phyloP scores from a whole-genome alignment of 92 coral and sea anemone genomes.

The Palythoa caribaeorum region DNA sequence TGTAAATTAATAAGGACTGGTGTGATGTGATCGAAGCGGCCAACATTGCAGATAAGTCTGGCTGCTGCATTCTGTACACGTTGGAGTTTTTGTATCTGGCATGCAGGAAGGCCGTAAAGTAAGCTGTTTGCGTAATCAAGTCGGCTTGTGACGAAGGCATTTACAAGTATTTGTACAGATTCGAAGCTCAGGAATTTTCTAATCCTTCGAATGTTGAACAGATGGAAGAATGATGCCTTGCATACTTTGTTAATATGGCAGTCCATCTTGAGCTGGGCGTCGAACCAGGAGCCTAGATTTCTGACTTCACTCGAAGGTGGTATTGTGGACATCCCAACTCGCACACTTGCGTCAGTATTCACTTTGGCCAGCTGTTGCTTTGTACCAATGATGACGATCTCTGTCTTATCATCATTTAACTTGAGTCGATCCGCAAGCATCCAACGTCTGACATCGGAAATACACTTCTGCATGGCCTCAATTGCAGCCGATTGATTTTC shows the following conservation, averaged over 20 bases:
- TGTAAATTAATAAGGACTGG: slow-evolving; percentile 31
- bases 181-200: slow-evolving; percentile 44
- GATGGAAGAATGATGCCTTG: slow-evolving; percentile 39
- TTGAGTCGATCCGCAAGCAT: background rate
- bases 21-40: slow-evolving; percentile 37
- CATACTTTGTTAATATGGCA: slow-evolving; percentile 37
- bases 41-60: slow-evolving; percentile 38
- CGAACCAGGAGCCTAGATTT: slow-evolving; percentile 54
- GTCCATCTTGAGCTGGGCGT: slow-evolving; percentile 29
- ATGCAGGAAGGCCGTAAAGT: slow-evolving; percentile 19
- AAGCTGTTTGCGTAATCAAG: slow-evolving; percentile 35
- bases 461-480: background rate
- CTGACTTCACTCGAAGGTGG: too few species aligned
- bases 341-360: slow-evolving; percentile 4
- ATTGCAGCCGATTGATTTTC: too few species aligned
- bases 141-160: slow-evolving; percentile 50
- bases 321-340: too few species aligned
- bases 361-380: background rate
- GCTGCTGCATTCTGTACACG: slow-evolving; percentile 39
- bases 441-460: slow-evolving; percentile 4
- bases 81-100: slow-evolving; percentile 28
- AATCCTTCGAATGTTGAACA: slow-evolving; percentile 39
- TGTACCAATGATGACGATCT: background rate
- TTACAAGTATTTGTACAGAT: slow-evolving; percentile 38
- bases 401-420: background rate